phyloP scores from a whole-genome alignment of 1,140 invertebrate genomes.

The Euwallacea fornicatus region DNA sequence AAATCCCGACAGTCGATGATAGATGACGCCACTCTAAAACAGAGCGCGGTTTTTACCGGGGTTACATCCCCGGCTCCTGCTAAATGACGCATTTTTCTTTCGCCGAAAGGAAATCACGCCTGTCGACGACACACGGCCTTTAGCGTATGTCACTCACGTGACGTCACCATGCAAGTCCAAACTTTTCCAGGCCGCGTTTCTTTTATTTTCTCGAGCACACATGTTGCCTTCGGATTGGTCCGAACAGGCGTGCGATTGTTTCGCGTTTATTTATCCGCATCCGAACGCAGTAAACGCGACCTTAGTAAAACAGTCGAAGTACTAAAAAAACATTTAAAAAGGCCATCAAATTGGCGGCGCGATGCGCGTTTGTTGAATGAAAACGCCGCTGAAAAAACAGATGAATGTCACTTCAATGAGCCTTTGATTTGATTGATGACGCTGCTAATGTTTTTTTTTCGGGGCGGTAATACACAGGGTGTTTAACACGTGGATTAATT shows the following conservation, averaged over 20 bases:
- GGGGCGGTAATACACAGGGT: too few relatives aligned
- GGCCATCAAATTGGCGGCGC: slow-evolving; percentile 11
- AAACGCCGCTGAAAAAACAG: slow-evolving; percentile 34
- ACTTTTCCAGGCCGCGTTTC: too few relatives aligned
- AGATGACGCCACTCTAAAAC: slow-evolving; percentile 15
- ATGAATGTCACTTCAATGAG: slow-evolving; percentile 32
- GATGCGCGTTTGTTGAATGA: slow-evolving; percentile 27
- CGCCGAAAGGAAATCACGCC: slow-evolving; percentile 6
- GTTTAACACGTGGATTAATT: too few relatives aligned
- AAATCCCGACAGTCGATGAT: slow-evolving; percentile 8
- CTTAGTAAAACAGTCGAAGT: slow-evolving; percentile 22
- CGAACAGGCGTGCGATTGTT: slow-evolving; percentile 22
- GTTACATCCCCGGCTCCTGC: not conserved
- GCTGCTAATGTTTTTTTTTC: not conserved
- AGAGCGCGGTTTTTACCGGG: slow-evolving; percentile 2
- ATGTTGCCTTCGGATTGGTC: not conserved
- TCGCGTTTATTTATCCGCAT: slow-evolving; percentile 21
- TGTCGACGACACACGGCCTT: slow-evolving; percentile 4
- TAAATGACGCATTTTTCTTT: slow-evolving; percentile 16
- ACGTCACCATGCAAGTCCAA: too few relatives aligned
- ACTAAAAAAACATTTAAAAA: slow-evolving; percentile 32
- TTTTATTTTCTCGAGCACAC: not conserved
- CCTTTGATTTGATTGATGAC: slow-evolving; percentile 28
- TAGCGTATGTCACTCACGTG: too few relatives aligned
- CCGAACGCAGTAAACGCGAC: slow-evolving; percentile 5